Conservation (phyloP, 92 coral and sea anemone species). For the Zoanthus solanderi region DNA sequence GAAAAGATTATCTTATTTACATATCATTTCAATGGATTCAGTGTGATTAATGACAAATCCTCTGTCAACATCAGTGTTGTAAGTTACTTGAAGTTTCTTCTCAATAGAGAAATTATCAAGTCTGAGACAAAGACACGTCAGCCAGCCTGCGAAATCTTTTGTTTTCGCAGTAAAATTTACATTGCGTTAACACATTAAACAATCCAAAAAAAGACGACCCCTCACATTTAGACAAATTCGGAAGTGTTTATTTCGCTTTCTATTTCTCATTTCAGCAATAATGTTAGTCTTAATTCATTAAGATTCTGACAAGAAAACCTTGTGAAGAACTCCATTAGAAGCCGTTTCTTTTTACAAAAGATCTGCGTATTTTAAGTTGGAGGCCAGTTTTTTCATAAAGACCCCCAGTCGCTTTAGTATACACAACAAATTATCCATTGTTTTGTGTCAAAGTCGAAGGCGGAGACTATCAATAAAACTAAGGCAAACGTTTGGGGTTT, state of each 20-base stretch:
- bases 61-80: constrained; percentile 82
- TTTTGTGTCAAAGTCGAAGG: constrained; percentile 83
- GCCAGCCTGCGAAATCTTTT: constrained; percentile 60
- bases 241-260: constrained; percentile 41
- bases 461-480: constrained; percentile 73
- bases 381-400: constrained; percentile 64
- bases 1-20: constrained; percentile 84
- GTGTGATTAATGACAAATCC: constrained; percentile 86
- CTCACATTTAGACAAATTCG: constrained; percentile 51
- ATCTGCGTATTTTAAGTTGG: constrained; percentile 58
- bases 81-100: constrained; percentile 64
- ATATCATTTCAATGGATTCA: constrained; percentile 74
- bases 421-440: constrained; percentile 90
- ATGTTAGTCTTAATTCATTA: constrained; percentile 6
- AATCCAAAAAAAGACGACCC: constrained; percentile 60
- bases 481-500: constrained; percentile 14
- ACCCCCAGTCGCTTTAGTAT: constrained; percentile 75
- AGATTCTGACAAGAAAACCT: constrained; percentile 38
- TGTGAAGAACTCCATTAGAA: neutral
- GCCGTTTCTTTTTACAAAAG: constrained; percentile 43
- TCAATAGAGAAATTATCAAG: constrained; percentile 85
- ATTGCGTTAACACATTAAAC: constrained; percentile 52
- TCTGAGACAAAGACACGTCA: constrained; percentile 64
- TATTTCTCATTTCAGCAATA: constrained; percentile 39
- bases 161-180: constrained; percentile 58